These are phyloP conservation scores for Eupelmus urozonus DNA, from an alignment of 2,888 invertebrate species.

Conservation along the genomic window DNA sequence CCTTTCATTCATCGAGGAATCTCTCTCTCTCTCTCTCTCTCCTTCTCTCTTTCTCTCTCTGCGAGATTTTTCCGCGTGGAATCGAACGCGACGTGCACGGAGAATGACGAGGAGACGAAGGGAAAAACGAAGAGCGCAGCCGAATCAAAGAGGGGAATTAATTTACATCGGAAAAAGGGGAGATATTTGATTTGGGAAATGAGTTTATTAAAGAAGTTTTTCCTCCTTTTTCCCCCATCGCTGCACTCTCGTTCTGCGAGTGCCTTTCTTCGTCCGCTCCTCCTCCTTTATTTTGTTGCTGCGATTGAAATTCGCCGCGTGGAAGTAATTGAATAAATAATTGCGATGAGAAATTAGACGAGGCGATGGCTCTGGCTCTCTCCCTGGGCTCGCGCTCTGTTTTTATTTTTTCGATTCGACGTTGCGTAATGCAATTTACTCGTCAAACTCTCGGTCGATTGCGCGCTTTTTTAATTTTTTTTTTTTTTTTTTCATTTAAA, in stretches of 20 bases:
- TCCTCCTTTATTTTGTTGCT: conserved; percentile 29
- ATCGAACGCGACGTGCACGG: not conserved
- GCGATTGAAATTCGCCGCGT: conserved; percentile 35
- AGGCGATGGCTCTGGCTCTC: not conserved
- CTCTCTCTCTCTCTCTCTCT: conserved; percentile 46
- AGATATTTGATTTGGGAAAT: conserved; percentile 55
- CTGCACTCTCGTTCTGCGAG: not conserved
- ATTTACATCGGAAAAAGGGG: conserved; percentile 51
- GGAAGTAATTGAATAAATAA: conserved; percentile 55
- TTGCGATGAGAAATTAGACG: conserved; percentile 41
- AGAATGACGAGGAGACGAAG: not conserved
- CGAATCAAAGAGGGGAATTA: conserved; percentile 55
- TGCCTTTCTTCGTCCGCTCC: not conserved
- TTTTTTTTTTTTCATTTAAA: not conserved
- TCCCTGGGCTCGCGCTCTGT: not conserved
- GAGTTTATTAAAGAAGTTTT: conserved; percentile 52
- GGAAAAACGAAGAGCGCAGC: not conserved
- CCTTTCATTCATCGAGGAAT: conserved; percentile 61
- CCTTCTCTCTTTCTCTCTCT: conserved; percentile 8
- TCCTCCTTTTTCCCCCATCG: not conserved
- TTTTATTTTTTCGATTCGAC: conserved; percentile 1
- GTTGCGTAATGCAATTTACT: conserved; percentile 23
- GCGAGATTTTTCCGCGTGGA: conserved; percentile 36
- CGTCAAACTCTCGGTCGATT: not conserved
- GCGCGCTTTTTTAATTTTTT: not conserved